Evolutionary conservation across 1,140 invertebrate genomes (phyloP), one percentile per base, ranked within the genome.

Genomic region (Pseudomyrmex concolor): DNA sequence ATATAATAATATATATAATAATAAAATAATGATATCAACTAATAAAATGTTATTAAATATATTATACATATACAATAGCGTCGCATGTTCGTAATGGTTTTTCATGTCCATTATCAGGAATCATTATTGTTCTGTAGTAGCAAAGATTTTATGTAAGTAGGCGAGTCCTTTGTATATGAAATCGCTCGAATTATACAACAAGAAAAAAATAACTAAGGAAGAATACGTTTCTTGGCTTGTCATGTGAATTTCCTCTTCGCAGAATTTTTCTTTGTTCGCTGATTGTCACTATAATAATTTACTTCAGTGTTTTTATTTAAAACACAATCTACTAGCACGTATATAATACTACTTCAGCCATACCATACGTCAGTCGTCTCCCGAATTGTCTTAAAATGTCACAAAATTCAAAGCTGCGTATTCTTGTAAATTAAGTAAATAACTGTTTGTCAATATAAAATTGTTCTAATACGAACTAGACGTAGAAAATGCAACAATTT

Each of bases 131-230:
- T 88, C 62, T 85, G 81, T 86, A 89, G 54, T 84, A 84, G 84
- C 90, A 91, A 91, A 91, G 90, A 91, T 91, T 91, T 91, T 91
- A 91, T 91, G 89, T 91, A 91, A 91, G 86, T 87, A 90, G 90
- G 85, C 84, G 87, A 90, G 84, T 89, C 83, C 83, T 86, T 60
- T 84, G 80, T 67, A 71, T 67, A 71, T 70, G 54, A 60, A 64
- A 78, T 77, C 83, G 81, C 72, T 73, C 74, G 76, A 80, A 76
- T 83, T 57, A 57, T 51, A 84, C 51, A 86, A 74, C 55, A 60
- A 74, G 15, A 59, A 70, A 50, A 70, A n/a, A 68, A 54, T 48
- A 60, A 57, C 15, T 34, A 81, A 73, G 4, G 62, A 55, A 60
- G 50, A 55, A 60, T 76, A 12, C 22, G 13, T 60, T 83, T 76